These are phyloP conservation scores for Linnaemya tessellans DNA, from an alignment of 2,888 invertebrate genomes.

Conservation along the genomic window DNA sequence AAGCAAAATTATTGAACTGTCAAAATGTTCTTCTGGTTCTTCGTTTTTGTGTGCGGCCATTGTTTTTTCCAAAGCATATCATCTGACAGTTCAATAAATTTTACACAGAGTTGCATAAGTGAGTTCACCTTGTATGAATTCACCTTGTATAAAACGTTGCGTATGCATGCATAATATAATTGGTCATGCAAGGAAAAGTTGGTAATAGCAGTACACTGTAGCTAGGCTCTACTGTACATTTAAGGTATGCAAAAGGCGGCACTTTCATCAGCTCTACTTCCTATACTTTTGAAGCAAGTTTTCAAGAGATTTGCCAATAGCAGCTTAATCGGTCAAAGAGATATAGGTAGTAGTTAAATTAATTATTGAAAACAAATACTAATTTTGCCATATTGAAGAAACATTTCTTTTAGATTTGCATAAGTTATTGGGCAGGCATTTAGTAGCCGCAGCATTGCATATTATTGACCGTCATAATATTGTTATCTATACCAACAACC, in stretches of 20 bases:
- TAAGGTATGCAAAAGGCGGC: slow-evolving; percentile 34
- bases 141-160: too few species aligned
- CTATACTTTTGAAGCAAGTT: slow-evolving; percentile 49
- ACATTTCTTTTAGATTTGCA: slow-evolving; percentile 84
- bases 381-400: slow-evolving; percentile 27
- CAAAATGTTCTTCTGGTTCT: too few species aligned
- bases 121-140: too few species aligned
- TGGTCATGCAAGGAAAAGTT: too few species aligned
- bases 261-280: slow-evolving; percentile 23
- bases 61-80: too few species aligned
- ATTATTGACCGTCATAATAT: slow-evolving; percentile 86
- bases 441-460: slow-evolving; percentile 86
- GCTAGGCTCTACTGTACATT: not conserved
- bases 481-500: slow-evolving; percentile 84
- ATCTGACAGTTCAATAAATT: too few species aligned
- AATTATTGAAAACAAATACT: not conserved
- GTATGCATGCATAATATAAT: too few species aligned
- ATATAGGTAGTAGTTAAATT: slow-evolving; percentile 18
- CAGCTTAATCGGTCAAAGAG: not conserved
- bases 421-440: slow-evolving; percentile 85
- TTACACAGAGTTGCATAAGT: too few species aligned
- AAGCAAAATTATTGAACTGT: too few species aligned
- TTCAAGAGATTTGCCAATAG: slow-evolving; percentile 32
- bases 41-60: too few species aligned
- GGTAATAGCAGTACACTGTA: too few species aligned